These are phyloP conservation scores for Cephalopholis sonnerati DNA, from an alignment of 2,113 vertebrate genomes.

Conservation along the genomic window DNA sequence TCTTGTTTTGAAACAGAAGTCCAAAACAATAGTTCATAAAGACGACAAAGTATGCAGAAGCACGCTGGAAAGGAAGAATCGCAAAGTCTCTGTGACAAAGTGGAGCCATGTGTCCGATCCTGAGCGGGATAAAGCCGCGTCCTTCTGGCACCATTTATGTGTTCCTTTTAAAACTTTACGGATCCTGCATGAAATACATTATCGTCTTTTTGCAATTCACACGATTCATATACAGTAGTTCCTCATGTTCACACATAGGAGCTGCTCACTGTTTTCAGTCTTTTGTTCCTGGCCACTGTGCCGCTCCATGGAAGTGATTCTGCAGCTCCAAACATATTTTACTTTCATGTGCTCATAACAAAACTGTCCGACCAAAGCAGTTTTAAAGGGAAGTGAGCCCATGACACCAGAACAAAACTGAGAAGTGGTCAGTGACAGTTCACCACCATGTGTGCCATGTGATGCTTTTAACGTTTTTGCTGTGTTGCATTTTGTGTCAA, in stretches of 20 bases:
- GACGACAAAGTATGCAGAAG: neutral
- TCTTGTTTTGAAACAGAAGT: slow-evolving; percentile 24
- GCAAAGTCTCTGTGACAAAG: neutral
- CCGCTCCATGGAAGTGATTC: neutral
- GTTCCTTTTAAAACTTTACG: neutral
- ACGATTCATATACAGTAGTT: neutral
- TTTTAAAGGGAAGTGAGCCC: slow-evolving; percentile 28
- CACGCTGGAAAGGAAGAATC: neutral
- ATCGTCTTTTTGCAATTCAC: neutral
- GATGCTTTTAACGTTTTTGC: neutral
- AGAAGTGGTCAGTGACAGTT: neutral
- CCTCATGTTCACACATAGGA: neutral
- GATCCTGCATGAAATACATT: neutral
- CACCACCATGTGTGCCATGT: neutral
- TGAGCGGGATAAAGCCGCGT: neutral
- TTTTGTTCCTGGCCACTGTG: neutral
- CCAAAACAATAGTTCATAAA: slow-evolving; percentile 16
- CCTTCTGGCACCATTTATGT: neutral
- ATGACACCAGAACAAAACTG: neutral
- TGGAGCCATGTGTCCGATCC: neutral
- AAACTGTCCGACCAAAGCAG: neutral
- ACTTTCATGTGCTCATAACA: neutral
- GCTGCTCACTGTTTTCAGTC: neutral
- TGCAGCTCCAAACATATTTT: neutral
- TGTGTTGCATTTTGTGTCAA: neutral